Percentiles rank a stretch among this genome's conserved stretches.
Evolutionary conservation across 2,113 vertebrate species (phyloP).

Genomic region (Aphelocoma coerulescens): DNA sequence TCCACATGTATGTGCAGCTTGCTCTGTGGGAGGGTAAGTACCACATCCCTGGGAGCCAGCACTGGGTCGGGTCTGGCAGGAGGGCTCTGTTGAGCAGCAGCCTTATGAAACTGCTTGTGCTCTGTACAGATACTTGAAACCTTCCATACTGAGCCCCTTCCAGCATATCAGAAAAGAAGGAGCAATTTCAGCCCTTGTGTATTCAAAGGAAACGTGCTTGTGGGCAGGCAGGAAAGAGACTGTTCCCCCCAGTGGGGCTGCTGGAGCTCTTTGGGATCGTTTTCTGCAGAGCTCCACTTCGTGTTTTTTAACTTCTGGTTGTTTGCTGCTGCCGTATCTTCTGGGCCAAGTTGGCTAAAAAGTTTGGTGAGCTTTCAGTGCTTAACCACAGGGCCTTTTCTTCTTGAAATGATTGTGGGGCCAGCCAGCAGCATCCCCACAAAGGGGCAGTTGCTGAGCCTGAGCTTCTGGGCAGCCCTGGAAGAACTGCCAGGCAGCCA

Average conservation of each 20-base stretch:
- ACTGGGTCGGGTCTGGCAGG: background rate
- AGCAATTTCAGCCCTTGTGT: background rate
- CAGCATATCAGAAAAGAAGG: background rate
- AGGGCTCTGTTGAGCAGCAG: background rate
- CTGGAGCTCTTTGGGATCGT: background rate
- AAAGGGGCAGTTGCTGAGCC: background rate
- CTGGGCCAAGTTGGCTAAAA: background rate
- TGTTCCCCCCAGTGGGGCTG: background rate
- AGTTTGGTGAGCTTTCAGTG: background rate
- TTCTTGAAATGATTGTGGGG: accelerated
- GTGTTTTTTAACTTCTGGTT: background rate
- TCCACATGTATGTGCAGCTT: background rate
- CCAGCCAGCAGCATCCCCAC: background rate
- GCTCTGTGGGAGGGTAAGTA: background rate
- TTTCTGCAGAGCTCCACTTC: background rate
- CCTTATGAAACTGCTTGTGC: background rate
- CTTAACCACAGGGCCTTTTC: background rate
- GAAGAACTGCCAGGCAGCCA: background rate
- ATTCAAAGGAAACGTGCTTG: background rate
- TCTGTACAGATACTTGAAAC: background rate
- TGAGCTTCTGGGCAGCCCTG: background rate
- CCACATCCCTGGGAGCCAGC: background rate
- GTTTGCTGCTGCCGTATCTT: background rate
- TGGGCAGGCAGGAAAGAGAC: background rate
- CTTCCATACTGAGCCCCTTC: background rate